Base-by-base conservation (phyloP, 2,113 vertebrate genomes). In the Sorex araneus region DNA sequence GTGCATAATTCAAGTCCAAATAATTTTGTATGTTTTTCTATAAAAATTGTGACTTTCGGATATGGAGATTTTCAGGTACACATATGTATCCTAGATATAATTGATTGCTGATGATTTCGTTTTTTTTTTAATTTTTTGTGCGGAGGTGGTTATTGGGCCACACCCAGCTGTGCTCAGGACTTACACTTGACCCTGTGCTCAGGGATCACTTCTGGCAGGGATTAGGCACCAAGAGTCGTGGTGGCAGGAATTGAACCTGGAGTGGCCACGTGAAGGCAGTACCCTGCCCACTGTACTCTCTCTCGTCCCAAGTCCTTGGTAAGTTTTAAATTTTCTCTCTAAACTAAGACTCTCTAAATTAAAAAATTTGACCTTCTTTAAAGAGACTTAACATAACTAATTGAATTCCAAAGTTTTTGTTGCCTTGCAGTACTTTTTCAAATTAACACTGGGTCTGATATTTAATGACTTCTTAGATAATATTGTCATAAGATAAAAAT, bases 341-440 rank as follows among this genome's bases (percentile, higher is more conserved):
- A 89, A 87, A 83, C 70, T 81, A 36, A 81, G 77, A 8, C 6
- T 89, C 25, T 63, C 27, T 85, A 89, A 87, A 83, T 76, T 81
- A 36, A 81, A 90, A 78, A 18, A 4, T 40, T 63, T 90, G 78
- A 84, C 73, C 83, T 92, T 86, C 71, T 73, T 90, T 57, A 9
- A 47, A 77, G 64, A 82, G 85, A 57, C 40, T 67, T 82, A 50
- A 12, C 50, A 60, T 32, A 60, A 1, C 19, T 89, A 50, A 78
- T 73, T 73, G 64, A 78, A 89, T 92, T 82, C 27, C 28, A 83
- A 69, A n/a, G 19, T 45, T 75, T 73, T 30, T 60, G 54, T 74
- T 81, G 11, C 60, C 66, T 87, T 32, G 19, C 15, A 76, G 64
- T 27, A 64, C 27, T 87, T 80, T 75, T 57, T 27, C 63, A 9